These are phyloP conservation scores for Sakesphorus luctuosus DNA, from an alignment of 2,113 vertebrate species.

Conservation along the genomic window DNA sequence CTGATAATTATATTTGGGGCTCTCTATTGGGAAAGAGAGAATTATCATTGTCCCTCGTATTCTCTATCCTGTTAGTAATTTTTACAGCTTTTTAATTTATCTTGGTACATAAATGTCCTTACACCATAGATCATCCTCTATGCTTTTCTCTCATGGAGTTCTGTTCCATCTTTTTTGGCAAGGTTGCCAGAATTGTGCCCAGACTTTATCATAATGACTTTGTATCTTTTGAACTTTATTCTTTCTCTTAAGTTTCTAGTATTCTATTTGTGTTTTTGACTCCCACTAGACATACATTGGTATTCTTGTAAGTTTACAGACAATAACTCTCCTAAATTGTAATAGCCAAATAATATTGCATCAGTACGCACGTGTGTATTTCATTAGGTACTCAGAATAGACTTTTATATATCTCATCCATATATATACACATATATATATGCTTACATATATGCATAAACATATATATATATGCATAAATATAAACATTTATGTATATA, in stretches of 20 bases:
- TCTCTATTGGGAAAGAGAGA: background rate
- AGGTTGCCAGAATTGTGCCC: background rate
- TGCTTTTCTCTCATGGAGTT: background rate
- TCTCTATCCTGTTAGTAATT: background rate
- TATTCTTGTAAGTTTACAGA: background rate
- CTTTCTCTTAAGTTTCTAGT: background rate
- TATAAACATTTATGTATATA: background rate
- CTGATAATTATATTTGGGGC: background rate
- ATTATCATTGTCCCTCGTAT: background rate
- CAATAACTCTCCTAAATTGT: background rate
- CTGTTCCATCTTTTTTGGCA: background rate
- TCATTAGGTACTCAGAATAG: background rate
- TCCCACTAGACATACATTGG: background rate
- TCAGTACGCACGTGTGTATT: background rate
- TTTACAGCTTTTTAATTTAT: background rate
- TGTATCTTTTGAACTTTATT: background rate
- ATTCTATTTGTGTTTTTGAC: background rate
- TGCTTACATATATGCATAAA: background rate
- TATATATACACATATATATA: background rate
- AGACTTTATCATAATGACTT: background rate
- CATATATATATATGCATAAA: background rate
- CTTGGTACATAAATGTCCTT: background rate
- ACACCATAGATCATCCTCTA: background rate
- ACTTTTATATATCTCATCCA: background rate
- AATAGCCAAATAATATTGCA: background rate